Evolutionary conservation across 1,140 invertebrate genomes (phyloP).

Genomic region (Ceratoteleas bidentatus): DNA sequence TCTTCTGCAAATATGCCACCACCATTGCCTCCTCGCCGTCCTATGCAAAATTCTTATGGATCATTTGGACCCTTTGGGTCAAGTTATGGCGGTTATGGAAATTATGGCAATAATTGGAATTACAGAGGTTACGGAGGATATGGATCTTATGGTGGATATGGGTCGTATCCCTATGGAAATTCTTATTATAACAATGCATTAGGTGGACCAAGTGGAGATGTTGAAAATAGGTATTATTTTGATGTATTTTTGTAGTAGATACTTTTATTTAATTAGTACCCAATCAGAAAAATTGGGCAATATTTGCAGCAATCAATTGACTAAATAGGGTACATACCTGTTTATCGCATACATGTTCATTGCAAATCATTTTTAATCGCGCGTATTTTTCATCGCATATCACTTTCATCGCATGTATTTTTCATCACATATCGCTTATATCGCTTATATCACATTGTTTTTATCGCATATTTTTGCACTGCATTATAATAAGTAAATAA

Average conservation of each 20-base stretch:
- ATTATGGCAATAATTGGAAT: constrained; percentile 64
- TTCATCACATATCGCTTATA: no score
- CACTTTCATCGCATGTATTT: no score
- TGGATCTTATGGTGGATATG: constrained; percentile 68
- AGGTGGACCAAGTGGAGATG: constrained; percentile 82
- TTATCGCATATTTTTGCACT: no score
- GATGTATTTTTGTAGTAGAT: no score
- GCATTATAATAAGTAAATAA: no score
- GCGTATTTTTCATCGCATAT: no score
- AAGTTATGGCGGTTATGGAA: constrained; percentile 54
- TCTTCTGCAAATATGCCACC: constrained; percentile 62
- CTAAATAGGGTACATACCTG: no score
- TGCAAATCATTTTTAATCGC: no score
- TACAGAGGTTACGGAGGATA: constrained; percentile 71
- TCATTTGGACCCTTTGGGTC: constrained; percentile 70
- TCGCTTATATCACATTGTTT: no score
- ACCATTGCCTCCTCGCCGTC: constrained; percentile 72
- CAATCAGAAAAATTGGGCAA: no score
- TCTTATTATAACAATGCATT: constrained; percentile 75
- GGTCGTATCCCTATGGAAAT: constrained; percentile 71
- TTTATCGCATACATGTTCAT: no score
- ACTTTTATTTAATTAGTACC: constrained; percentile 5
- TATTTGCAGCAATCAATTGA: no score
- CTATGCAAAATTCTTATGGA: constrained; percentile 60
- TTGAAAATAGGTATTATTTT: constrained; percentile 82